phyloP scores from a whole-genome alignment of 2,113 vertebrate species.

The Takifugu flavidus region DNA sequence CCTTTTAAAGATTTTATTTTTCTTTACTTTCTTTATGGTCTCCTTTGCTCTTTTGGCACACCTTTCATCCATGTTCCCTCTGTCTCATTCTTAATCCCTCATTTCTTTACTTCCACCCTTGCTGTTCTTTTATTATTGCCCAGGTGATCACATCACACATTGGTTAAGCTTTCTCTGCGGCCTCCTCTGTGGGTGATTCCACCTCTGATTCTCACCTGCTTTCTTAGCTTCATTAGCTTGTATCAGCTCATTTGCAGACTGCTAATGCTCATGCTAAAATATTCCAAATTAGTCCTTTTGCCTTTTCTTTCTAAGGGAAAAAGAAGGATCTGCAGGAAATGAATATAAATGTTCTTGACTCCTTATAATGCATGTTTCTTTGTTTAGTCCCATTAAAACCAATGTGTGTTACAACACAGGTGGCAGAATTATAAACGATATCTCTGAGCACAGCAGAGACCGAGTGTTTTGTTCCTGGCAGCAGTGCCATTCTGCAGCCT shows the following conservation, averaged over 20 bases:
- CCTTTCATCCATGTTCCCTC: constrained; percentile 31
- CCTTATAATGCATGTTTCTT: constrained; percentile 3
- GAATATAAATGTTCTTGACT: constrained; percentile 7
- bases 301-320: constrained; percentile 1
- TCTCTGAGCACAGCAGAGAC: neutral
- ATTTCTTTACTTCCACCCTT: constrained; percentile 18
- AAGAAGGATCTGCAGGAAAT: constrained; percentile 10
- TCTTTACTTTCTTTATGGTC: constrained; percentile 27
- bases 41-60: constrained; percentile 49
- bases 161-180: constrained; percentile 19
- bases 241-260: neutral
- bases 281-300: constrained; percentile 9
- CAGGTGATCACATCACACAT: constrained; percentile 66
- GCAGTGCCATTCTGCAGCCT: constrained; percentile 1
- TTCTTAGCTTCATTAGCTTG: constrained; percentile 6
- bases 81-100: neutral
- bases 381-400: neutral
- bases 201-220: neutral
- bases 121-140: constrained; percentile 59
- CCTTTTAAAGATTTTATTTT: constrained; percentile 29
- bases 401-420: neutral
- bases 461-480: constrained; percentile 5
- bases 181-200: constrained; percentile 25
- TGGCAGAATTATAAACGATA: neutral
- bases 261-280: neutral